Evolutionary conservation across 2,113 vertebrate genomes (phyloP), one percentile per base, ranked within the genome.

Genomic region (Phylloscopus trochilus): DNA sequence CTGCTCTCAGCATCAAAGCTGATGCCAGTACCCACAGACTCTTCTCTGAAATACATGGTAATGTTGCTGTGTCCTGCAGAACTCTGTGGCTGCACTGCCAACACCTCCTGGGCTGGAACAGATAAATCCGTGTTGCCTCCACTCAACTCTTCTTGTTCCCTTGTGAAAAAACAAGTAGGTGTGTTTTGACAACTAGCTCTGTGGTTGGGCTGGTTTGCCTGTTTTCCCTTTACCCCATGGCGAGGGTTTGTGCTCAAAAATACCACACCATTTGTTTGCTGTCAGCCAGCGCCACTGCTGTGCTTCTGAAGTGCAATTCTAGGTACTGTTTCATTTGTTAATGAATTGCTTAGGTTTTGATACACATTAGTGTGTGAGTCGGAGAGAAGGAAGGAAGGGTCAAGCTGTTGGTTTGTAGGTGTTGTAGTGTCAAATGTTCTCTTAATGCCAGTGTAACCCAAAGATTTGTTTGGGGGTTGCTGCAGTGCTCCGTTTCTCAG

Each of bases 111-210:
- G 26, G 69, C 28, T 5, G 16, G n/a, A 81, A 53, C 2, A 53
- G 51, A 77, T 21, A 66, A 74, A 77, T 62, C 67, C 31, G 9
- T 9, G 17, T 35, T 89, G 37, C 41, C 8, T 80, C n/a, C 13
- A 13, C 31, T 67, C 26, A 66, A 11, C 41, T 62, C 3, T 13
- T 9, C 0, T 0, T 26, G 30, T 30, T 78, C 51, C 8, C 18
- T 41, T 62, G 14, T 35, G 23, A 43, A 77, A 92, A 64, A 95
- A 27, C 31, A 31, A 88, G 53, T 56, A 49, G 72, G 52, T 83
- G 31, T 7, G 2, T 86, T 96, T 64, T 83, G 63, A 74, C 72
- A 90, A 31, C 11, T 17, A 35, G 0, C 37, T 59, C 70, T 74
- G 14, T 59, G 31, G 15, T 11, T 62, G 72, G 41, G 37, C 55